Base-by-base conservation (phyloP, 2,888 invertebrate species). In the Drosophila longiperda region DNA sequence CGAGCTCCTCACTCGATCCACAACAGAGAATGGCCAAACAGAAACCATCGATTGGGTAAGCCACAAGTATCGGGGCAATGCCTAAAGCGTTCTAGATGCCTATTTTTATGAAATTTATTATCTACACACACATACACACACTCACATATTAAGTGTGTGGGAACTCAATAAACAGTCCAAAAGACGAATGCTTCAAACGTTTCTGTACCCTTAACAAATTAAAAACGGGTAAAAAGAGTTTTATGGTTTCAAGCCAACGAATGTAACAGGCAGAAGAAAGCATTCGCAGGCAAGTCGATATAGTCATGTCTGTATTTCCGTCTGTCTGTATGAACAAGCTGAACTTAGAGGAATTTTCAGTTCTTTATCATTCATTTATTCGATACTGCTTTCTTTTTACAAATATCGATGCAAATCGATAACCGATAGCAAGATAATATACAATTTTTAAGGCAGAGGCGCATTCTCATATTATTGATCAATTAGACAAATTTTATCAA, bases 121-220 rank as follows among this genome's bases (percentile, higher is more conserved):
- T 38, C 36, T 53, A 29, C 38, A 45, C 40, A 34, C 20, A 20
- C 42, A n/a, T 20, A n/a, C 32, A 1, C 52, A 9, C 34, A 3
- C n/a, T n/a, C 34, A 11, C 9, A 53, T 9, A 33, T 20, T 54
- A 3, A 34, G 54, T 17, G 36, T 26, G 36, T 26, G 36, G 54
- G 50, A 66, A 78, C 75, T 60, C 67, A 78, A 79, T 74, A 74
- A 79, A 74, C 75, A 76, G 63, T 2, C 26, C 17, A 11, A 57
- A 60, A 75, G 59, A 63, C 73, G 63, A 78, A 73, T 73, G 73
- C 40, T 26, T 49, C 58, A 40, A 61, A 61, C 32, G 52, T 33
- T 61, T 57, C 45, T 23, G 7, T 34, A 40, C 29, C n/a, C 29
- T 61, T n/a, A 23, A 4, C 45, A 45, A 15, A 4, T 15, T 45